phyloP scores from a whole-genome alignment of 1,140 invertebrate species.

The Pogonus chalceus region DNA sequence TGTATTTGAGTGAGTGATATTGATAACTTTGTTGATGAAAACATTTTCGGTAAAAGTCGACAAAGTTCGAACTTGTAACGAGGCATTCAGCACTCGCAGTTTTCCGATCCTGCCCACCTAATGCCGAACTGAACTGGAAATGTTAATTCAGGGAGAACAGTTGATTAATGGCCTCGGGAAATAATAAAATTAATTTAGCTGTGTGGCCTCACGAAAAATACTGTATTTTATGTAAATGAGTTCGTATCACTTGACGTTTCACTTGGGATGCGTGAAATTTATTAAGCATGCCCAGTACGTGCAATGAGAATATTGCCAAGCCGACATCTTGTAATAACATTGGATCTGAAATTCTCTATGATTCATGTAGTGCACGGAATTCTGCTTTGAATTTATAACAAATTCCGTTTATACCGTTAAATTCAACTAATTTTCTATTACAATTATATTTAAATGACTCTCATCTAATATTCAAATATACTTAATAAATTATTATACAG shows the following conservation, averaged over 20 bases:
- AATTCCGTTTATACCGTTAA: no score
- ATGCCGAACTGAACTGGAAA: no score
- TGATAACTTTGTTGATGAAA: no score
- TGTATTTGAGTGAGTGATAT: neutral
- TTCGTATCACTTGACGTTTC: neutral
- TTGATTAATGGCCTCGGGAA: neutral
- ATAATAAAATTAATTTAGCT: slow-evolving; percentile 7
- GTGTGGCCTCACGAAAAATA: neutral
- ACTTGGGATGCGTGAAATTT: neutral
- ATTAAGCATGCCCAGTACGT: neutral
- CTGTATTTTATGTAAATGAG: slow-evolving; percentile 1
- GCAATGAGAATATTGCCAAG: neutral
- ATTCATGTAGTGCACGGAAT: no score
- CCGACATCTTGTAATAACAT: neutral
- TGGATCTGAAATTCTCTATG: neutral
- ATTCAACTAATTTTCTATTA: no score
- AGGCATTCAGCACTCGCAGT: no score
- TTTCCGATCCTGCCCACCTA: no score
- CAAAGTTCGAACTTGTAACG: neutral
- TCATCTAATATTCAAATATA: no score
- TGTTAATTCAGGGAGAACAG: neutral
- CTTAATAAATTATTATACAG: no score
- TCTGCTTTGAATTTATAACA: no score
- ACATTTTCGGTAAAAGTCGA: no score
- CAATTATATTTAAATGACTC: no score